These are phyloP conservation scores for Drosophila histrio DNA, from an alignment of 2,888 invertebrate genomes.

Conservation along the genomic window DNA sequence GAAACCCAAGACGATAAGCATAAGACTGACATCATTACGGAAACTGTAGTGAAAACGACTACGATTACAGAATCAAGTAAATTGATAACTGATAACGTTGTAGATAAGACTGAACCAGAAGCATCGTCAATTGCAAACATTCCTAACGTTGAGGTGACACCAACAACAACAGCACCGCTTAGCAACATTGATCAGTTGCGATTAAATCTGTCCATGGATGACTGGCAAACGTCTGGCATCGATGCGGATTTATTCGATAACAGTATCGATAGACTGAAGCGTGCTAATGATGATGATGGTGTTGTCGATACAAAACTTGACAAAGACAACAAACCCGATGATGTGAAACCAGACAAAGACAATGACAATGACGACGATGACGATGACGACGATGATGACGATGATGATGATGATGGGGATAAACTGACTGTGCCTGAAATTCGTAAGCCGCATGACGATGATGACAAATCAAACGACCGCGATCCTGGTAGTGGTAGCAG, in stretches of 20 bases:
- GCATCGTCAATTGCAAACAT: slow-evolving; percentile 68
- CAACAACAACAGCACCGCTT: slow-evolving; percentile 22
- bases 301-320: slow-evolving; percentile 46
- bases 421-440: slow-evolving; percentile 75
- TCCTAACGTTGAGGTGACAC: slow-evolving; percentile 54
- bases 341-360: slow-evolving; percentile 79
- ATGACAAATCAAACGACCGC: slow-evolving; percentile 87
- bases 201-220: slow-evolving; percentile 71
- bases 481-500: slow-evolving; percentile 87
- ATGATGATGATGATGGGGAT: slow-evolving; percentile 83
- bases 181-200: slow-evolving; percentile 55
- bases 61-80: slow-evolving; percentile 61
- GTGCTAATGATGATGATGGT: slow-evolving; percentile 48
- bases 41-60: slow-evolving; percentile 69
- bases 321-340: slow-evolving; percentile 66
- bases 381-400: slow-evolving; percentile 86
- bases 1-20: slow-evolving; percentile 68
- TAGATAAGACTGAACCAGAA: slow-evolving; percentile 74
- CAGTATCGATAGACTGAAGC: slow-evolving; percentile 48
- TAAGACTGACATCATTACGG: slow-evolving; percentile 77
- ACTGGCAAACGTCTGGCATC: slow-evolving; percentile 62
- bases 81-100: slow-evolving; percentile 57
- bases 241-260: slow-evolving; percentile 50
- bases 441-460: slow-evolving; percentile 80
- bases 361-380: slow-evolving; percentile 79